These are phyloP conservation scores for Campopleginae sp. DNA, from an alignment of 2,888 invertebrate species.

Conservation along the genomic window DNA sequence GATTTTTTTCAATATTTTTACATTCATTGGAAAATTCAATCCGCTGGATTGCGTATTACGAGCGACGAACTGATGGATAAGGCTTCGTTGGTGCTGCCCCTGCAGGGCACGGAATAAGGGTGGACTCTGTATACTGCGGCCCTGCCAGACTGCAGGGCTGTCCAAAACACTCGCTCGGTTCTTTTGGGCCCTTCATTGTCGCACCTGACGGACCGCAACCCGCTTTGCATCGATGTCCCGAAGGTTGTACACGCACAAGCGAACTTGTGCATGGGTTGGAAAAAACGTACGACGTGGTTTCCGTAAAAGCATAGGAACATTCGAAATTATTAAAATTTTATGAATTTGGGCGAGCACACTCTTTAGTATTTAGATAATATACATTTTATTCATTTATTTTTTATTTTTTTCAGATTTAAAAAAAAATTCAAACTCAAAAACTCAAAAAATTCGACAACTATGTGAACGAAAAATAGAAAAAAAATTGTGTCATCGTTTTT, in stretches of 20 bases:
- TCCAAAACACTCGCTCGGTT: conserved; percentile 29
- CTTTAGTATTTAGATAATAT: too few species aligned
- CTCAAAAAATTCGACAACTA: too few species aligned
- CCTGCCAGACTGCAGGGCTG: conserved; percentile 59
- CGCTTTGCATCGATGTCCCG: conserved; percentile 66
- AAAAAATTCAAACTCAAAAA: too few species aligned
- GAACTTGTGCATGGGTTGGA: neutral
- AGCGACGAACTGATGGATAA: neutral
- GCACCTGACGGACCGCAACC: conserved; percentile 69
- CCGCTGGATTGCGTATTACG: neutral
- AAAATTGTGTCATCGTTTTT: too few species aligned
- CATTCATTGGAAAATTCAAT: neutral
- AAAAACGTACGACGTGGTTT: neutral
- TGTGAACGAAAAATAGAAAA: too few species aligned
- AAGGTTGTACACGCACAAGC: conserved; percentile 39
- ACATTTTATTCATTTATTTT: too few species aligned
- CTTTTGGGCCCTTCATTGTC: conserved; percentile 37
- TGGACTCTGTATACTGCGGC: conserved; percentile 38
- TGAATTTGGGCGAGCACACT: too few species aligned
- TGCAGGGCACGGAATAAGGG: conserved; percentile 9
- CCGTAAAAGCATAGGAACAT: too few species aligned
- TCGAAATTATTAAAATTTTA: too few species aligned
- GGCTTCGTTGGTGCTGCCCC: neutral
- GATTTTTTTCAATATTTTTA: neutral
- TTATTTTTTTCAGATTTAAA: too few species aligned